Conservation (phyloP, 2,797 vertebrate genomes). For the Trachops cirrhosus region DNA sequence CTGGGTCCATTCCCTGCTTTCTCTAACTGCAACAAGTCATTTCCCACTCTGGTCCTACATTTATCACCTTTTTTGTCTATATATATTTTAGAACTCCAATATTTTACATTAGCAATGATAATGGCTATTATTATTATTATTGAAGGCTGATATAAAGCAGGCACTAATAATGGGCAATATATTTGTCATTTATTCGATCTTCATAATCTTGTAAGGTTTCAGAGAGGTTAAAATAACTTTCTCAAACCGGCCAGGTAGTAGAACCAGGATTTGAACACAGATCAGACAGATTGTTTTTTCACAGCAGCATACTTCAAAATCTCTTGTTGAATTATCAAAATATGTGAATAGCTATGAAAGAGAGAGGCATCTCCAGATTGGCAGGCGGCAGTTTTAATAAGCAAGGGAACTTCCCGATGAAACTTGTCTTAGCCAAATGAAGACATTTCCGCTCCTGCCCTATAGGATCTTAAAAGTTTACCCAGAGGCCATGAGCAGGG, state of each 20-base stretch:
- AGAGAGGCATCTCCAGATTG: neutral
- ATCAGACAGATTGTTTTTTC: neutral
- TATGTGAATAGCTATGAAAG: neutral
- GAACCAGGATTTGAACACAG: neutral
- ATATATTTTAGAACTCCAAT: neutral
- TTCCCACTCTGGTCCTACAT: neutral
- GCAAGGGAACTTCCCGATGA: neutral
- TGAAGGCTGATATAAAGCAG: neutral
- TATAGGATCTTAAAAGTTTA: neutral
- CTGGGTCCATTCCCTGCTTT: neutral
- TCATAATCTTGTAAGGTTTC: neutral
- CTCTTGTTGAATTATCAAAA: neutral
- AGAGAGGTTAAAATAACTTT: neutral
- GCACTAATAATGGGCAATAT: too few species aligned
- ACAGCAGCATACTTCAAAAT: neutral
- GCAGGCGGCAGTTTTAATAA: neutral
- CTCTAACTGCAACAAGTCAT: neutral
- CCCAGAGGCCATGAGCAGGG: neutral
- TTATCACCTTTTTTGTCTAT: neutral
- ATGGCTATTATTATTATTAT: neutral
- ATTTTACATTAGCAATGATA: neutral
- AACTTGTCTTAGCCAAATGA: neutral
- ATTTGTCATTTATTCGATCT: neutral
- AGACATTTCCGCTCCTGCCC: neutral
- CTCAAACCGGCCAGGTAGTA: neutral